Conservation (phyloP, 2,888 invertebrate species). For the Malachius bipustulatus region DNA sequence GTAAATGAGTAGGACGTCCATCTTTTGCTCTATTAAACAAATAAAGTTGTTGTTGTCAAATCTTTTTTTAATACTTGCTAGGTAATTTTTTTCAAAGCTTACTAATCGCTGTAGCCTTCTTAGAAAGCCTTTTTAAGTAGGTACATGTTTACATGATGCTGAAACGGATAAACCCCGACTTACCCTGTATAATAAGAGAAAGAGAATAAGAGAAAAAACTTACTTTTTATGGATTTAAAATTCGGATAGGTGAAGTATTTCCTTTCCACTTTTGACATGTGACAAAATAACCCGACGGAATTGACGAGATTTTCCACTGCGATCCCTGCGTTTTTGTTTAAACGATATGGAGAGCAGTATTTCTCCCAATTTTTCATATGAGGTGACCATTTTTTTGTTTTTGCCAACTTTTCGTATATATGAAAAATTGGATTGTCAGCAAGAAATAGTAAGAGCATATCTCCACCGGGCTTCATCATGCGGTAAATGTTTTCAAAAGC, state of each 20-base stretch:
- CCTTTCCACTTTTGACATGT: conserved; percentile 44
- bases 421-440: conserved; percentile 58
- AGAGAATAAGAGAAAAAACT: no score
- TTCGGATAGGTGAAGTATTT: conserved; percentile 47
- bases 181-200: no score
- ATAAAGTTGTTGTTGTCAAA: no score
- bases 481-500: conserved; percentile 54
- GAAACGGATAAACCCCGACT: no score
- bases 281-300: conserved; percentile 46
- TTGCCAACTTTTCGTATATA: conserved; percentile 50
- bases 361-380: conserved; percentile 55
- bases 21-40: no score
- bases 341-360: conserved; percentile 57
- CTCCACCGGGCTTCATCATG: conserved; percentile 55
- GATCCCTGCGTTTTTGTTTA: conserved; percentile 45
- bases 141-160: no score
- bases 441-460: conserved; percentile 55
- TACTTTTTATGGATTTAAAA: conserved; percentile 46
- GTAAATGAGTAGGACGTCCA: no score
- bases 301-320: conserved; percentile 43
- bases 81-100: no score
- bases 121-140: no score
- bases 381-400: conserved; percentile 43
- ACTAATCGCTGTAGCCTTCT: no score
- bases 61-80: no score